A percentile compares a stretch with the other conserved stretches of the same genome.
Evolutionary conservation across 2,888 invertebrate species (phyloP).

Genomic region (Aelia acuminata): DNA sequence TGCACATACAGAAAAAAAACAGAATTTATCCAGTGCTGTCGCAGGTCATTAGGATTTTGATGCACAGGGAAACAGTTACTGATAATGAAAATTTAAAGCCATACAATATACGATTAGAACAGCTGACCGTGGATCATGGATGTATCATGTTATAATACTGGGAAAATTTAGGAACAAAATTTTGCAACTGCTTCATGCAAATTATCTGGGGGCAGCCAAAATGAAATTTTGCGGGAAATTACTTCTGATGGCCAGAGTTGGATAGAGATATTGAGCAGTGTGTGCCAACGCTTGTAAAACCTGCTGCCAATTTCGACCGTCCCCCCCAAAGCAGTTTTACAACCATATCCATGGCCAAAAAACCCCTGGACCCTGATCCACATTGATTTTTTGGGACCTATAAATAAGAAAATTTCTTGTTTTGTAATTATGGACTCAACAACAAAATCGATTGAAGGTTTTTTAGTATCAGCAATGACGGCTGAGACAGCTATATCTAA

Average conservation of each 20-base stretch:
- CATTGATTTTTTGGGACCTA: neutral
- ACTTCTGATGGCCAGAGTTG: neutral
- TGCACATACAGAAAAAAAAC: slow-evolving; percentile 65
- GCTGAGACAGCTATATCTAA: slow-evolving; percentile 25
- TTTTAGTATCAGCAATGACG: slow-evolving; percentile 46
- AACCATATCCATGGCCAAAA: slow-evolving; percentile 24
- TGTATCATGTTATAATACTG: slow-evolving; percentile 59
- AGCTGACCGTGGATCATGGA: slow-evolving; percentile 58
- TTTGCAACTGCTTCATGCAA: slow-evolving; percentile 57
- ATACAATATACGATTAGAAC: slow-evolving; percentile 43
- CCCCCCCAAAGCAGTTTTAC: slow-evolving; percentile 14
- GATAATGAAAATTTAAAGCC: slow-evolving; percentile 48
- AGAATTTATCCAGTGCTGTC: slow-evolving; percentile 59
- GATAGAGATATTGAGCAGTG: slow-evolving; percentile 38
- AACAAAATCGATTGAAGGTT: slow-evolving; percentile 60
- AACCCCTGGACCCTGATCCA: slow-evolving; percentile 41
- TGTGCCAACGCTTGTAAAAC: slow-evolving; percentile 55
- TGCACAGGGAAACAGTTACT: neutral
- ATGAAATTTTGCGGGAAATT: neutral
- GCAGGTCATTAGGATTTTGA: neutral
- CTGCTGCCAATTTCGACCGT: neutral
- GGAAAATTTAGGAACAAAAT: slow-evolving; percentile 15
- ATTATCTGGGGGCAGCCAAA: slow-evolving; percentile 54
- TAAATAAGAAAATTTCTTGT: slow-evolving; percentile 52
- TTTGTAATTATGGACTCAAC: slow-evolving; percentile 54